Evolutionary conservation across 2,797 vertebrate species (phyloP).

Genomic region (Gouania willdenowi): DNA sequence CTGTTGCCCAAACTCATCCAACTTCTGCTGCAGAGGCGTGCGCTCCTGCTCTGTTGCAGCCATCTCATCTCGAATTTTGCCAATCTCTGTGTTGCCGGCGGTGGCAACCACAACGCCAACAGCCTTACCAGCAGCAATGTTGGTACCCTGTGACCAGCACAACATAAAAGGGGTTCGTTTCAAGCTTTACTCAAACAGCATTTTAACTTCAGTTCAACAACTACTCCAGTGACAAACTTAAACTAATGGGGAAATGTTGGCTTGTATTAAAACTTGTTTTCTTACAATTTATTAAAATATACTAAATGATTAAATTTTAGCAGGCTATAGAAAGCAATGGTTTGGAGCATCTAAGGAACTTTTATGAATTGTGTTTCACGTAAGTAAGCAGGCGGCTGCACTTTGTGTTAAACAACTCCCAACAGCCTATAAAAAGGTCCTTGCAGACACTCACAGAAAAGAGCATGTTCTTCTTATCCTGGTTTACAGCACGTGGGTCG

Average conservation of each 20-base stretch:
- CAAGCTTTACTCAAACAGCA: too few relatives aligned
- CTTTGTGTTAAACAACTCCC: too few relatives aligned
- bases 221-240: too few relatives aligned
- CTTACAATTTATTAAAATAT: too few relatives aligned
- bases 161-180: too few relatives aligned
- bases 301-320: too few relatives aligned
- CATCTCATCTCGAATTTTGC: conserved; percentile 98
- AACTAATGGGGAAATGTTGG: too few relatives aligned
- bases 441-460: conserved; percentile 97
- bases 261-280: too few relatives aligned
- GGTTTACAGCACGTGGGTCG: conserved; percentile 96
- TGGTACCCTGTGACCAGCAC: conserved; percentile 91
- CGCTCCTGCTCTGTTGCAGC: conserved; percentile 94
- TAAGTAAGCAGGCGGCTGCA: too few relatives aligned
- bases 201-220: conserved; percentile 8
- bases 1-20: conserved; percentile 97
- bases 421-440: not conserved
- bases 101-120: conserved; percentile 96
- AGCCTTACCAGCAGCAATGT: conserved; percentile 95
- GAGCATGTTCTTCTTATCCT: conserved; percentile 99
- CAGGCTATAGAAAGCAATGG: too few relatives aligned
- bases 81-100: conserved; percentile 92
- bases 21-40: conserved; percentile 94
- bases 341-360: too few relatives aligned
- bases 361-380: too few relatives aligned